Base-by-base conservation (phyloP, 2,797 vertebrate genomes). In the Peromyscus aztecus region DNA sequence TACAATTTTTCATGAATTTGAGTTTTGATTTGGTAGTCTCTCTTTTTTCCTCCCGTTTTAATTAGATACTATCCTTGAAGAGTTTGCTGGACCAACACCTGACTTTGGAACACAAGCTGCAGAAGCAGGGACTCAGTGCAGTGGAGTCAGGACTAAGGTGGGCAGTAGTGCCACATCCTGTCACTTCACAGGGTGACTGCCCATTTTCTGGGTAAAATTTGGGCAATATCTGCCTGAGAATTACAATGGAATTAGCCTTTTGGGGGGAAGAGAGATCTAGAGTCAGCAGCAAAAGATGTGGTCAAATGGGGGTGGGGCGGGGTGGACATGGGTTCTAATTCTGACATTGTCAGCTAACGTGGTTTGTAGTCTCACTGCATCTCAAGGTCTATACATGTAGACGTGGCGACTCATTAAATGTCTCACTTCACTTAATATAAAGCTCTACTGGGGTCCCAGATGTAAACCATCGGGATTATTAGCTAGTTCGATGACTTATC, bases 1-100 rank as follows among this genome's bases (percentile, higher is more conserved):
- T 69, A 63, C 31, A 55, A 82, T 80, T 97, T 91, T 95, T 63
- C 19, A 21, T 19, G 31, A 89, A 49, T 63, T 90, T 49, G 46
- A 61, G 46, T n/a, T 46, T 84, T 57, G 37, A 40, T 43, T 81
- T 34, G 21, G 24, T 0, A n/a, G 43, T 49, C 61, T 67, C 17
- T 27, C 69, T 85, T 90, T 63, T 85, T 71, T 86, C 31, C 29
- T 80, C 69, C 31, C 29, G 0, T 37, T 34, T 94, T 73, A 94
- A 91, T 27, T 40, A 76, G 34, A 61, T 91, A 81, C 46, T 49
- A 1, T 40, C 76, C 37, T 40, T 7, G 85, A 97, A 67, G 69
- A 81, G 34, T 49, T 82, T 37, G 87, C n/a, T 49, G 73, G 3
- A 40, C 14, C 3, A 63, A 65, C 24, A 82, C 19, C 9, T 67